These are phyloP conservation scores for Drosophila watanabei DNA, from an alignment of 1,140 invertebrate species.

Conservation along the genomic window DNA sequence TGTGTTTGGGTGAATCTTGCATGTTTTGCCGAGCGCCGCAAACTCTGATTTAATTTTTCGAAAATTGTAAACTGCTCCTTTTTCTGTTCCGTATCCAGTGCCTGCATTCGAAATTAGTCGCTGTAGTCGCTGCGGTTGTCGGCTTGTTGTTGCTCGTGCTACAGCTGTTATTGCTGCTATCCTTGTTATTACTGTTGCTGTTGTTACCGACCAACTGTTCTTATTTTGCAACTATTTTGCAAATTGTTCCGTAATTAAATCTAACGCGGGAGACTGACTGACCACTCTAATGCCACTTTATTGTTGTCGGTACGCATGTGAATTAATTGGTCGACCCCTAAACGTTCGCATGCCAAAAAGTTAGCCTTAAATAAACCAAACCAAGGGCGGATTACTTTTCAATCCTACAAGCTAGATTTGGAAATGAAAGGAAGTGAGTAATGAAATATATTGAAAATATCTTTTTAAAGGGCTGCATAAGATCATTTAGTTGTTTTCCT, in stretches of 20 bases:
- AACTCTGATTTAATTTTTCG: conserved; percentile 76
- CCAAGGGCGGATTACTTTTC: background rate
- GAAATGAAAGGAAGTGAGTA: background rate
- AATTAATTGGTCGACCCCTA: conserved; percentile 51
- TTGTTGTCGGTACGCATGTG: conserved; percentile 26
- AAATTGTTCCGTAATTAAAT: conserved; percentile 64
- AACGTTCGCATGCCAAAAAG: conserved; percentile 6
- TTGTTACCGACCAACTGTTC: conserved; percentile 37
- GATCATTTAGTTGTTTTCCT: too few relatives aligned
- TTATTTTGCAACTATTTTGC: conserved; percentile 56
- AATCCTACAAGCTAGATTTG: background rate
- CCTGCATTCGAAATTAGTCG: conserved; percentile 78
- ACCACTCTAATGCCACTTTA: conserved; percentile 28
- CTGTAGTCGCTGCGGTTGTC: conserved; percentile 74
- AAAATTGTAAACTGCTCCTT: conserved; percentile 62
- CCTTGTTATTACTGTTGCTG: conserved; percentile 33
- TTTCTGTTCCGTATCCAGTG: conserved; percentile 50
- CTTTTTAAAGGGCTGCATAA: background rate
- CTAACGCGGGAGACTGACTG: conserved; percentile 45
- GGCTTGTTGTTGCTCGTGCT: conserved; percentile 44
- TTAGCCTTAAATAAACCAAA: conserved; percentile 3
- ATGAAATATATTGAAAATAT: background rate
- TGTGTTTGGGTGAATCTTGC: conserved; percentile 41
- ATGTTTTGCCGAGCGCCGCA: conserved; percentile 62
- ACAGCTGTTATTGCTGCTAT: conserved; percentile 30